Percentiles rank a stretch among this genome's conserved stretches.
phyloP scores from a whole-genome alignment of 2,797 vertebrate species.

The Varecia variegata region DNA sequence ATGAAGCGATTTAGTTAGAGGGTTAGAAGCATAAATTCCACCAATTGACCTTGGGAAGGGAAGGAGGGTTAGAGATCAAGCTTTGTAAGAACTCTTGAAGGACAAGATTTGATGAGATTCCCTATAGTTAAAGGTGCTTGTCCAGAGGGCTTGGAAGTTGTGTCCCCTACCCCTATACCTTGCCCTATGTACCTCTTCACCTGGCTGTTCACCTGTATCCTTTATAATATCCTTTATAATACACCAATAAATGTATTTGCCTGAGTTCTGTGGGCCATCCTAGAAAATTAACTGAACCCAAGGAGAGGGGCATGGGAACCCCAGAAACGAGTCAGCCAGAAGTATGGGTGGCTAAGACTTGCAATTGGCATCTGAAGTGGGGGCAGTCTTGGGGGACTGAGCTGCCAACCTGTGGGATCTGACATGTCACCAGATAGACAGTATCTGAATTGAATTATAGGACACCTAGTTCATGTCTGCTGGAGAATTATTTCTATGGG shows the following conservation, averaged over 20 bases:
- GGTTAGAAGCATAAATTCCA: neutral
- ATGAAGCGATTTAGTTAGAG: neutral
- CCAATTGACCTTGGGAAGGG: neutral
- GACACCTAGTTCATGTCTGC: neutral
- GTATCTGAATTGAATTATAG: neutral
- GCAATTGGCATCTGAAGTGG: neutral
- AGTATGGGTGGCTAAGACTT: neutral
- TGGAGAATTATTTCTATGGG: neutral
- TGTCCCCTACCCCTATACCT: too few relatives aligned
- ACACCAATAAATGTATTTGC: neutral
- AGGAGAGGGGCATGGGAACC: neutral
- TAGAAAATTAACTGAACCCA: neutral
- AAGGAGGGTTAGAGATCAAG: neutral
- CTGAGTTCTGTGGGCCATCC: neutral
- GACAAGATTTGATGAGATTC: neutral
- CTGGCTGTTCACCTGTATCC: neutral
- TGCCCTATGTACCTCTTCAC: neutral
- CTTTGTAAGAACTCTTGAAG: neutral
- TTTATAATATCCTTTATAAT: neutral
- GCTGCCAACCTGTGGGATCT: neutral
- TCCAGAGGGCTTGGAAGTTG: neutral
- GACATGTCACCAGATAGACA: neutral
- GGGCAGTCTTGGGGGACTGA: neutral
- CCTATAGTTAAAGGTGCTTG: neutral
- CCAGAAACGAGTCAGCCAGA: too few relatives aligned